Base-by-base conservation (phyloP, 2,888 invertebrate genomes). In the Caenorhabditis afra region DNA sequence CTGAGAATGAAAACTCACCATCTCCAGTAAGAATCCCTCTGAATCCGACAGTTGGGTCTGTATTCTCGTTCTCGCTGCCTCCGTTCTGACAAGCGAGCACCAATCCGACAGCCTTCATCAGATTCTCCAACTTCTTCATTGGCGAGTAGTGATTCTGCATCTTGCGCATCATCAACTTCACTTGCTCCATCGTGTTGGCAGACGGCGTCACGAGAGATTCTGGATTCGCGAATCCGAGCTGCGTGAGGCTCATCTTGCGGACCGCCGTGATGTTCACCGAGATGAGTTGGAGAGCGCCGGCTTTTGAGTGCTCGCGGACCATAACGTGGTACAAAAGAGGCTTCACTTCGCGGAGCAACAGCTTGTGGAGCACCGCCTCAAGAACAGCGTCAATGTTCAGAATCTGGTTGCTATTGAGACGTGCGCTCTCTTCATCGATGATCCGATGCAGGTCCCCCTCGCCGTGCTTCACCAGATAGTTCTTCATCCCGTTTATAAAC, bases 401-500 rank as follows among this genome's bases (percentile, higher is more conserved):
- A 91, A 97, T 96, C 91, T 97, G 96, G 79, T 95, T 95, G 2
- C 95, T 92, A 90, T 94, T 95, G 71, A 97, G 92, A 92, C 95
- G 94, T 67, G 93, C 93, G 82, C 95, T 92, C 91, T 95, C 95
- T 87, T 94, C 93, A 91, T 96, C 95, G 53, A 97, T 95, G 90
- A 96, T 94, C 86, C 94, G 94, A 90, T 95, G 95, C 90, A 97
- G 95, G 86, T 95, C 95, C 22, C 82, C 94, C 90, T 97, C 97
- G 18, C 97, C 97, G 88, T 96, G 96, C 89, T 96, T 96, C 39
- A 97, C 95, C 77, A 97, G 92, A 91, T 97, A 98, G 91, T 98
- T 98, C 91, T 97, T 97, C 94, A 98, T 97, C 68, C 97, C 97
- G 16, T 95, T 96, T 95, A 97, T 96, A 91, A 97, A 98, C 67